Conservation (phyloP, 1,140 invertebrate species). For the Neelides sp. region DNA sequence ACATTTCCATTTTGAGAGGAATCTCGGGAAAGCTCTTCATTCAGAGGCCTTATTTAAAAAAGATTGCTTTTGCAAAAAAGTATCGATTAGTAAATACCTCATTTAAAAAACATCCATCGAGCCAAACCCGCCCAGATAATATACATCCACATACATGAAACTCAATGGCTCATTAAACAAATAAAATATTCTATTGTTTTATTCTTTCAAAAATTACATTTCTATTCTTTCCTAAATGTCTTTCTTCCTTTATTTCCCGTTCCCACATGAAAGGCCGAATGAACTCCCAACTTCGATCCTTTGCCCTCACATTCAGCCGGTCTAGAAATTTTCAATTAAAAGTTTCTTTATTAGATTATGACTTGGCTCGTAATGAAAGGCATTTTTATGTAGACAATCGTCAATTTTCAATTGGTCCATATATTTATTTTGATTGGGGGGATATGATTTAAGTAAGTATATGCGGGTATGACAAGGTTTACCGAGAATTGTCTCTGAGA, state of each 20-base stretch:
- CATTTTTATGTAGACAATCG: background rate
- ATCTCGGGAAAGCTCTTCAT: too few relatives aligned
- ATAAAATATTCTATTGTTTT: background rate
- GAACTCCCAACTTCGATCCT: conserved; percentile 43
- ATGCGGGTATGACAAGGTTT: conserved; percentile 1
- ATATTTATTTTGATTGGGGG: too few relatives aligned
- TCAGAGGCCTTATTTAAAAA: too few relatives aligned
- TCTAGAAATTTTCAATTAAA: conserved; percentile 38
- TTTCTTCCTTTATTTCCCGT: background rate
- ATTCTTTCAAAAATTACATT: conserved; percentile 15
- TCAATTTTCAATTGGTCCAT: background rate
- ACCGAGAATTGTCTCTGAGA: conserved; percentile 46
- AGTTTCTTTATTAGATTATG: background rate
- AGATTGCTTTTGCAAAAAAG: too few relatives aligned
- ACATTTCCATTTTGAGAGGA: too few relatives aligned
- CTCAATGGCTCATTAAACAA: background rate
- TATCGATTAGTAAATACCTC: too few relatives aligned
- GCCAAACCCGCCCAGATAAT: background rate
- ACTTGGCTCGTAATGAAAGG: background rate
- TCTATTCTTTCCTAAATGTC: background rate
- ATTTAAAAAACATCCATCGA: background rate
- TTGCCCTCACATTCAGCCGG: conserved; percentile 46
- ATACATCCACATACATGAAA: background rate
- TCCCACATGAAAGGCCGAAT: conserved; percentile 33
- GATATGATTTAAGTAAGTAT: background rate